Base-by-base conservation (phyloP, 30 jellyfish, hydroid and myxozoan genomes). In the Hydra vulgaris region DNA sequence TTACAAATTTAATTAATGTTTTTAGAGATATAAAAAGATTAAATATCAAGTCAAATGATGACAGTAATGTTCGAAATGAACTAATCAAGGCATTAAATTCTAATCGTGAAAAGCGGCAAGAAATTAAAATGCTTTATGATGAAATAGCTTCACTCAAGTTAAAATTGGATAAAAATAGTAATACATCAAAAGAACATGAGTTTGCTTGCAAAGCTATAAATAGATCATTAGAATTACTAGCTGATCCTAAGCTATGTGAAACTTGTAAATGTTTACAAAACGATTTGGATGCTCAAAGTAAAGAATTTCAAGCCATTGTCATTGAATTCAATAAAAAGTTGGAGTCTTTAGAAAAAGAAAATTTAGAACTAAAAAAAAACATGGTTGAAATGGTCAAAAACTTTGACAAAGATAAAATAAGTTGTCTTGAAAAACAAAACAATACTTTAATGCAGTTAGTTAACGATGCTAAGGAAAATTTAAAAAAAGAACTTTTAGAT, bases 1-100 rank as follows among this genome's bases (percentile, higher is more conserved):
- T n/a, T n/a, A n/a, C n/a, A n/a, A n/a, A n/a, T n/a, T n/a, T n/a
- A n/a, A n/a, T n/a, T n/a, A n/a, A n/a, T n/a, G n/a, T n/a, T n/a
- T n/a, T n/a, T n/a, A n/a, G n/a, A n/a, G n/a, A n/a, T n/a, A n/a
- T n/a, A n/a, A n/a, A n/a, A n/a, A n/a, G n/a, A n/a, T n/a, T n/a
- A n/a, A n/a, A n/a, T n/a, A n/a, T n/a, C n/a, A n/a, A n/a, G n/a
- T n/a, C n/a, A n/a, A n/a, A n/a, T n/a, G n/a, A n/a, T n/a, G n/a
- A n/a, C n/a, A n/a, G n/a, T n/a, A n/a, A n/a, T 17, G 22, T 23
- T 71, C 22, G 96, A 54, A 88, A 84, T 53, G 96, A 89, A 66
- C 87, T 89, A 21, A 74, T 89, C 52, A 89, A 89, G 17, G 86
- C 96, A 0, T 71, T 84, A 21, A 84, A 88, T 12, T 70, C 23